Base-by-base conservation (phyloP, 2,888 invertebrate species). In the Hypomecis atomaria region DNA sequence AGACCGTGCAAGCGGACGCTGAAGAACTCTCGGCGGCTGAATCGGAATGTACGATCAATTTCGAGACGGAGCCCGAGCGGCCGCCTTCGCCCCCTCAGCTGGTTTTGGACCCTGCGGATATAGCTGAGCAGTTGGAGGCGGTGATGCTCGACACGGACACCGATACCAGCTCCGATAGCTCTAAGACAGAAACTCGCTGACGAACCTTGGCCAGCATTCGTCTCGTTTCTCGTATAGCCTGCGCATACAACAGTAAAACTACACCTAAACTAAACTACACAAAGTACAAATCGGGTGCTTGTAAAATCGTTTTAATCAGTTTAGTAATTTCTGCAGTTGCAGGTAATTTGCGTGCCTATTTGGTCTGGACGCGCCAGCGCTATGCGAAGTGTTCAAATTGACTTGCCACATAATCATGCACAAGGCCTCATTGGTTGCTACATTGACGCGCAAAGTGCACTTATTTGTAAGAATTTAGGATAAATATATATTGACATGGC, bases 141-240 rank as follows among this genome's bases (percentile, higher is more conserved):
- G 44, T 50, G 23, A 33, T 36, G 2, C 61, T 56, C 37, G 43
- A 36, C 42, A 4, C 40, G 8, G 48, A 47, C 48, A 9, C 57
- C 6, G 38, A 47, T 23, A 23, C 23, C 6, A 37, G 23, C 47
- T 43, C 42, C 7, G 53, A 59, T 13, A 47, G 40, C 53, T 59
- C 44, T 5, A 11, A 10, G 50, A 38, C 37, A 33, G 23, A 45
- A 4, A 37, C 44, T 6, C 52, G 13, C 52, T 40, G 50, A 37
- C 9, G 50, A 37, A 8, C 10, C 38, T 4, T 6, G 11, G 4
- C 13, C 33, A 5, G 10, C 34, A 23, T 34, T 47, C 33, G 9
- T 10, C 10, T 34, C 10, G 47, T 10, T 5, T 48, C 34, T 48
- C n/a, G 4, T 5, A 8, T 36, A 48, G 6, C 48, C 1, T 36